A percentile compares a stretch with the other conserved stretches of the same genome.
Evolutionary conservation across 2,797 vertebrate species (phyloP).

Genomic region (Enteromius thamalakanensis): DNA sequence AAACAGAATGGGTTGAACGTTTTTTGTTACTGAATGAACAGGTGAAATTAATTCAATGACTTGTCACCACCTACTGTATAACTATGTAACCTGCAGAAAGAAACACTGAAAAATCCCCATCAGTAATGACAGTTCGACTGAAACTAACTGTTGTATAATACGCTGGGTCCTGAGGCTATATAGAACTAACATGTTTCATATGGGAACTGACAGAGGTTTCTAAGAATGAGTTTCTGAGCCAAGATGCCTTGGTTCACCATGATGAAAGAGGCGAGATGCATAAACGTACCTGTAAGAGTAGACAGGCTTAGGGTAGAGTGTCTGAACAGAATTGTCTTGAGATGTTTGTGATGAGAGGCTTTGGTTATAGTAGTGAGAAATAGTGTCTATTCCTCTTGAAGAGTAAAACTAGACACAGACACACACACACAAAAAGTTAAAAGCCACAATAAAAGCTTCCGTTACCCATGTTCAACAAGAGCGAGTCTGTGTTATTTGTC

Average conservation of each 20-base stretch:
- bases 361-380: constrained; percentile 82
- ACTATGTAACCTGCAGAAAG: no score
- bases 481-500: constrained; percentile 26
- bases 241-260: background rate
- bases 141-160: background rate
- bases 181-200: background rate
- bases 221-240: background rate
- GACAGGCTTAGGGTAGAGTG: constrained; percentile 92
- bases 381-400: constrained; percentile 63
- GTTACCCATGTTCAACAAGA: constrained; percentile 25
- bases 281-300: constrained; percentile 94
- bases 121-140: background rate
- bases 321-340: constrained; percentile 75
- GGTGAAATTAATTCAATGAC: background rate
- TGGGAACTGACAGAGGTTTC: background rate
- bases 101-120: background rate
- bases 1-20: background rate
- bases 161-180: background rate
- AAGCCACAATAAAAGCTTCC: background rate
- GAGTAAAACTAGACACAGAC: constrained; percentile 77
- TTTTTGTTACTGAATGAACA: background rate
- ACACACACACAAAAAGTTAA: background rate
- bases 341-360: constrained; percentile 78
- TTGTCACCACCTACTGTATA: background rate
- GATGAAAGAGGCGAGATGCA: constrained; percentile 27